Conservation (phyloP, 2,888 invertebrate genomes). For the Eristalis tenax region DNA sequence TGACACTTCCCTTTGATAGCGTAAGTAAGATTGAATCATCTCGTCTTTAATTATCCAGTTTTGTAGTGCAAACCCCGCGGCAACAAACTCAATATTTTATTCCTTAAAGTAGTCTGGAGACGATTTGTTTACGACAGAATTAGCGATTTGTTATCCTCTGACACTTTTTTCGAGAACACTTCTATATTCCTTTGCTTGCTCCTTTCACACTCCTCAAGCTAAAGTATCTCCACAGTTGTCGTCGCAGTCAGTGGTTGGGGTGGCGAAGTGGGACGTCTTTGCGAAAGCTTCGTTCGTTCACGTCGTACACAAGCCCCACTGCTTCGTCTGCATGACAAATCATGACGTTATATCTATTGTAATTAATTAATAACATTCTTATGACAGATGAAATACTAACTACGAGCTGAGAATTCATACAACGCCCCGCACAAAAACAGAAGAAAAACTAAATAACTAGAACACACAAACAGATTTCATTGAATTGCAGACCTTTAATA, state of each 20-base stretch:
- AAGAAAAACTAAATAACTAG: neutral
- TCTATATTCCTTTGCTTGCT: conserved; percentile 56
- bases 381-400: conserved; percentile 37
- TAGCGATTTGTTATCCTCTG: conserved; percentile 64
- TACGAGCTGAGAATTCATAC: conserved; percentile 28
- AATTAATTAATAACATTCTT: conserved; percentile 65
- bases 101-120: conserved; percentile 25
- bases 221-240: conserved; percentile 42
- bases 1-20: too few relatives aligned
- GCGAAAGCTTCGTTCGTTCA: conserved; percentile 21
- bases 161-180: conserved; percentile 66
- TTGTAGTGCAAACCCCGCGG: too few relatives aligned
- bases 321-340: conserved; percentile 56
- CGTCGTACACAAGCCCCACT: conserved; percentile 24
- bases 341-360: conserved; percentile 45
- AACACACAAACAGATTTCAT: conserved; percentile 7
- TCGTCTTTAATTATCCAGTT: too few relatives aligned
- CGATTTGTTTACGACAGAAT: conserved; percentile 69
- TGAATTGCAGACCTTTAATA: conserved; percentile 8
- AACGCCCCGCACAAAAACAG: neutral
- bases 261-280: neutral
- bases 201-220: conserved; percentile 33
- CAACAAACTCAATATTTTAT: neutral
- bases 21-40: too few relatives aligned
- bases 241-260: conserved; percentile 36